A percentile compares a stretch with the other conserved stretches of the same genome.
These are phyloP conservation scores for Corythornis vintsioides DNA, from an alignment of 2,113 vertebrate genomes.

Conservation along the genomic window DNA sequence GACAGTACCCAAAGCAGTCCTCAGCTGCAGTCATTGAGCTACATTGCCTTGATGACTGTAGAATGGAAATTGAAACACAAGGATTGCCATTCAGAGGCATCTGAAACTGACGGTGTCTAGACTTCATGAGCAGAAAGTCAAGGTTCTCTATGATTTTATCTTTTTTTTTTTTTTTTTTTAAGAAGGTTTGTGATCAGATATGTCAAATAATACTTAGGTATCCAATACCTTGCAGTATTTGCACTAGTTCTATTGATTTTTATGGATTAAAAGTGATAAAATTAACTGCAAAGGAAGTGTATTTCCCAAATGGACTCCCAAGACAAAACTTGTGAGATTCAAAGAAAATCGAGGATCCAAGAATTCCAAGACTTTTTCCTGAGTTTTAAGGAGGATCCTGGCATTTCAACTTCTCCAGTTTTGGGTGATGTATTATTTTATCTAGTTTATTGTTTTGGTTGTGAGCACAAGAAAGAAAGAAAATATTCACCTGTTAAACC, in stretches of 20 bases:
- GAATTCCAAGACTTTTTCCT: not conserved
- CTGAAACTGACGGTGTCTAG: not conserved
- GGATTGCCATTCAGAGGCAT: not conserved
- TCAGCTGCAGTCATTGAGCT: not conserved
- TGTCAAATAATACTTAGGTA: not conserved
- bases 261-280: not conserved
- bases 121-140: not conserved
- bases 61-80: not conserved
- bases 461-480: not conserved
- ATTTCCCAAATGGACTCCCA: not conserved
- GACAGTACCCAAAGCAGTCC: not conserved
- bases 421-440: not conserved
- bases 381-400: not conserved
- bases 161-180: not conserved
- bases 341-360: not conserved
- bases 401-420: not conserved
- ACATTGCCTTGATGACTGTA: rapidly evolving
- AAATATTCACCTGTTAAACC: not conserved
- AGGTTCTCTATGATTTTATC: not conserved
- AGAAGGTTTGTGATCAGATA: not conserved
- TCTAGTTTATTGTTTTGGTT: not conserved
- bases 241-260: not conserved
- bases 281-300: not conserved
- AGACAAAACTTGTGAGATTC: not conserved
- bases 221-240: not conserved